Conservation (phyloP, 1,140 invertebrate genomes). For the Eupristina koningsbergeri region DNA sequence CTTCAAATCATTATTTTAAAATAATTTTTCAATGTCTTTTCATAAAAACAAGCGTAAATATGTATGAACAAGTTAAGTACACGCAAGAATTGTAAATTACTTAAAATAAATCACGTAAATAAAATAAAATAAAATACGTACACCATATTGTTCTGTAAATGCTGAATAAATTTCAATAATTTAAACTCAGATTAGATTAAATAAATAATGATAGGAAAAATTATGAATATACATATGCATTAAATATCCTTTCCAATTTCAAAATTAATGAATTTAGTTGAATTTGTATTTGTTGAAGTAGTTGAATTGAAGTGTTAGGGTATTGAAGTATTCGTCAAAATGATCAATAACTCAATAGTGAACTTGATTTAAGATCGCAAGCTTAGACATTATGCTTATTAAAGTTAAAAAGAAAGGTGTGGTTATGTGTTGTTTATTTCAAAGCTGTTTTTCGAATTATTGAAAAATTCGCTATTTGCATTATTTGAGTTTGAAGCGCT, state of each 20-base stretch:
- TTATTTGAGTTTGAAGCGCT: neutral
- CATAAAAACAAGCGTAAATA: neutral
- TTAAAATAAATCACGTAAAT: constrained; percentile 16
- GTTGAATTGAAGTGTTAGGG: too few relatives aligned
- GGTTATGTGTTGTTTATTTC: too few relatives aligned
- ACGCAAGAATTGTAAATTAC: constrained; percentile 7
- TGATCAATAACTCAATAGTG: too few relatives aligned
- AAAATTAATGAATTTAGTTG: too few relatives aligned
- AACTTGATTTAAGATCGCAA: too few relatives aligned
- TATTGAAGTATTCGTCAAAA: too few relatives aligned
- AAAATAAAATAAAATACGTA: neutral
- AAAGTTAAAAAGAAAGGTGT: too few relatives aligned
- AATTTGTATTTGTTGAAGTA: too few relatives aligned
- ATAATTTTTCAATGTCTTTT: neutral
- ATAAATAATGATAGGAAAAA: neutral
- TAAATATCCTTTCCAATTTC: neutral
- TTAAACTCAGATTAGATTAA: neutral
- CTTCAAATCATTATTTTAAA: neutral
- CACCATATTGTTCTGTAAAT: neutral
- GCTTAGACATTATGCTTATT: too few relatives aligned
- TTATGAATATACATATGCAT: neutral
- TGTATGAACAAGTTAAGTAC: neutral
- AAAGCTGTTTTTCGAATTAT: neutral
- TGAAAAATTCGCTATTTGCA: neutral
- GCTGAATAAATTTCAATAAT: neutral